Base-by-base conservation (phyloP, 1,140 invertebrate species). In the Platorchestia sp. region DNA sequence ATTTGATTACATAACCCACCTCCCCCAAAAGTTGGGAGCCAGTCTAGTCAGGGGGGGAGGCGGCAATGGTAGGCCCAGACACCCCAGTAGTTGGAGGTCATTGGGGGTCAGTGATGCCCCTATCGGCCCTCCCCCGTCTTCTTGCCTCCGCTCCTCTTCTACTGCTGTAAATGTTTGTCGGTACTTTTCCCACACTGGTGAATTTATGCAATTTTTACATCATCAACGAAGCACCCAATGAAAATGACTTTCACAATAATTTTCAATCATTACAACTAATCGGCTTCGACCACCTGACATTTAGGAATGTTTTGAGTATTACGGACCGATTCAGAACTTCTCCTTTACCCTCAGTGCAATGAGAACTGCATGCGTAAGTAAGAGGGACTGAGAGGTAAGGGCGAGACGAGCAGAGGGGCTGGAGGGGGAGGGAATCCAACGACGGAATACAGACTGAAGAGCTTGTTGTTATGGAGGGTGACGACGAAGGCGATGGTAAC, bases 391-490 rank as follows among this genome's bases (percentile, higher is more conserved):
- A 36, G 59, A 27, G 7, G 27, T 75, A 10, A 75, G 59, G 59
- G 59, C 3, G 59, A 36, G 27, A 75, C 14, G 59, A 27, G 59
- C 1, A 75, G 27, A 75, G 59, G 59, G 27, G 27, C 59, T 22
- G 59, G 14, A 75, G 59, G 59, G 59, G 27, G 59, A 36, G 59
- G 59, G 19, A 36, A 10, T 75, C 14, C 59, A 75, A 36, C 27
- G 59, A 14, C 59, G 59, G 59, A 75, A 75, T 75, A 75, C 59
- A 36, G 27, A 75, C 14, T 75, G 59, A 75, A 36, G 59, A 19
- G 59, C 59, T 75, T 75, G 59, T 75, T 75, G 59, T 75, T 75
- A 75, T 75, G 59, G 59, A 75, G 59, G 59, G 59, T 75, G 59
- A 75, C 59, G 59, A 75, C 27, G 59, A 75, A 75, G 59, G 36